phyloP scores from a whole-genome alignment of 2,888 invertebrate genomes.

The Troides oblongomaculatus region DNA sequence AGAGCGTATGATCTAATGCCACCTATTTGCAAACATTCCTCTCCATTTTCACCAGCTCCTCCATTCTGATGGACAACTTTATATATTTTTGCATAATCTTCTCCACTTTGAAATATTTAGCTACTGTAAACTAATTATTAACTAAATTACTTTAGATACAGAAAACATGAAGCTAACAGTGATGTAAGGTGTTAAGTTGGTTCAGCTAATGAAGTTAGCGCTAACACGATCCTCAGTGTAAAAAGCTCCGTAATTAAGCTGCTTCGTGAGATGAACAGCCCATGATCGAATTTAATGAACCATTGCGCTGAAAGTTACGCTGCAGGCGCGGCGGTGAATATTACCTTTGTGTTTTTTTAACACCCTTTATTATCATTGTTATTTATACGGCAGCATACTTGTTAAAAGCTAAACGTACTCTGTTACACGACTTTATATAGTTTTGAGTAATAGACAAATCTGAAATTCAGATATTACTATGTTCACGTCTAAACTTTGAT shows the following conservation, averaged over 20 bases:
- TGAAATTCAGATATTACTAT: not conserved
- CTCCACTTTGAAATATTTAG: not conserved
- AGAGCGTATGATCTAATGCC: no score
- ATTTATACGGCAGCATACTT: not conserved
- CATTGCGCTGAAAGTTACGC: conserved; percentile 16
- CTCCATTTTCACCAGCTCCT: not conserved
- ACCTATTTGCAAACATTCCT: no score
- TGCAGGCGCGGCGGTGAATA: not conserved
- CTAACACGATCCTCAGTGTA: conserved; percentile 7
- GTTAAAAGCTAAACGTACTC: not conserved
- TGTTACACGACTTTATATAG: no score
- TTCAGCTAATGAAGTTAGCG: conserved; percentile 19
- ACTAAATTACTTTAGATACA: no score
- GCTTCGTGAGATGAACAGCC: conserved; percentile 24
- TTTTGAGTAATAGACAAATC: no score
- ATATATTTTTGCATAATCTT: not conserved
- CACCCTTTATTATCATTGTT: not conserved
- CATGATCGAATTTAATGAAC: conserved; percentile 25
- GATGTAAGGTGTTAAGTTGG: conserved; percentile 2
- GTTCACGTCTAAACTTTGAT: not conserved
- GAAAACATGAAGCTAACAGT: not conserved
- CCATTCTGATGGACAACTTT: not conserved
- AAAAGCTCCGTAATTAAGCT: conserved; percentile 20
- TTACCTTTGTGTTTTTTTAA: not conserved
- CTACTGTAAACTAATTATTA: not conserved